These are phyloP conservation scores for Coendou prehensilis DNA, from an alignment of 2,797 vertebrate species.

Conservation along the genomic window DNA sequence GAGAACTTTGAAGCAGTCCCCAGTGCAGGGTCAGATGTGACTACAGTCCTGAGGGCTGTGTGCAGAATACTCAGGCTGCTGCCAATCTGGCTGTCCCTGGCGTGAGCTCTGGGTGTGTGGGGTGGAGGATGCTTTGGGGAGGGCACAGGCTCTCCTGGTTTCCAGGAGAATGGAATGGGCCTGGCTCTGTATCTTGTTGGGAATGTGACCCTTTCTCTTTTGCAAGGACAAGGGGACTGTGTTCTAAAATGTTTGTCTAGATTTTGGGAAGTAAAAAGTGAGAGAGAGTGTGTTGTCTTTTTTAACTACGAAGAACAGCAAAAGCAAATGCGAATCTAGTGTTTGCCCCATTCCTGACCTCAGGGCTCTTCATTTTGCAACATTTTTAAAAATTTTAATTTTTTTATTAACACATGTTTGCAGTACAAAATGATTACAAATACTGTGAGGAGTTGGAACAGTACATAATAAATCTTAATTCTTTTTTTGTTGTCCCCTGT, in stretches of 20 bases:
- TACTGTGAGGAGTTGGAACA: neutral
- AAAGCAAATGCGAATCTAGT: rapidly evolving
- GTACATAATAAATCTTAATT: neutral
- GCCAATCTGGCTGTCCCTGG: too few species aligned
- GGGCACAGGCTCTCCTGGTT: neutral
- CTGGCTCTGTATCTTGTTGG: neutral
- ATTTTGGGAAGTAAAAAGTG: neutral
- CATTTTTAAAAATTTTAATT: neutral
- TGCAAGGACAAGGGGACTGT: neutral
- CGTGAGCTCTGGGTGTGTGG: neutral
- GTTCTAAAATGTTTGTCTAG: neutral
- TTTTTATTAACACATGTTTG: neutral
- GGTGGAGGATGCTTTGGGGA: neutral
- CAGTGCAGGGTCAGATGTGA: neutral
- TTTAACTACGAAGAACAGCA: neutral
- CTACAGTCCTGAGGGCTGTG: rapidly evolving
- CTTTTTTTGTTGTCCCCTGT: neutral
- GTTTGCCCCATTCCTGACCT: neutral
- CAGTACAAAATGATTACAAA: neutral
- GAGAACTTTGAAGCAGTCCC: neutral
- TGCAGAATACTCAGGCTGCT: neutral
- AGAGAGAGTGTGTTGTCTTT: too few species aligned
- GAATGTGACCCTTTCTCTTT: neutral
- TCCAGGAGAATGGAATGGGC: too few species aligned
- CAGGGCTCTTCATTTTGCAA: neutral